These are phyloP conservation scores for Falco columbarius DNA, from an alignment of 2,797 vertebrate species.

Conservation along the genomic window DNA sequence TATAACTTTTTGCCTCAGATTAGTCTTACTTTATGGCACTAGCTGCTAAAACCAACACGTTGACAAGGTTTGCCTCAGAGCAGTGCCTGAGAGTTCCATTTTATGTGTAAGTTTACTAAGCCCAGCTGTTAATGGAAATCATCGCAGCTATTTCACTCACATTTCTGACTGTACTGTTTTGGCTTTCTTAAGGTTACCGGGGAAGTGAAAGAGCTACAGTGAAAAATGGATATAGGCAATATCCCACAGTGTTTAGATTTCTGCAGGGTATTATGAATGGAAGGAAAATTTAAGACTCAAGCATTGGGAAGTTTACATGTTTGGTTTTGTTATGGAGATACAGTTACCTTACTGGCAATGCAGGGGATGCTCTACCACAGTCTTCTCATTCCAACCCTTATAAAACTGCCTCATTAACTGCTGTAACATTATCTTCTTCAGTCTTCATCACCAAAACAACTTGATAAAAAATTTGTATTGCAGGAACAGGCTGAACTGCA, in stretches of 20 bases:
- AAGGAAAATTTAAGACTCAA: background rate
- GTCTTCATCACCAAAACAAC: background rate
- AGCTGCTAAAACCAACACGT: background rate
- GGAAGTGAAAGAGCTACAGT: background rate
- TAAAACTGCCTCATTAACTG: background rate
- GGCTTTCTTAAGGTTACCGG: background rate
- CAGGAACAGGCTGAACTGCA: background rate
- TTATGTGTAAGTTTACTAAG: background rate
- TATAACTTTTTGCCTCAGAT: background rate
- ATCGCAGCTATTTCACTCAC: background rate
- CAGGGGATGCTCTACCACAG: rapidly evolving
- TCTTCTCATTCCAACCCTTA: background rate
- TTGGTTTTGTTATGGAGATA: background rate
- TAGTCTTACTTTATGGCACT: background rate
- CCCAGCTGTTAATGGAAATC: background rate
- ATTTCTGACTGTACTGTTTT: background rate
- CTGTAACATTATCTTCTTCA: background rate
- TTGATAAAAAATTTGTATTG: background rate
- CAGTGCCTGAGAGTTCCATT: background rate
- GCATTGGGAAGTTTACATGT: background rate
- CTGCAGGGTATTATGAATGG: background rate
- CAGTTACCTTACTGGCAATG: background rate
- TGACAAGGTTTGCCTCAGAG: background rate
- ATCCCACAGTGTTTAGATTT: background rate
- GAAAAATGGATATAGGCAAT: background rate